Conservation (phyloP, 2,113 vertebrate species). For the Vicugna pacos region DNA sequence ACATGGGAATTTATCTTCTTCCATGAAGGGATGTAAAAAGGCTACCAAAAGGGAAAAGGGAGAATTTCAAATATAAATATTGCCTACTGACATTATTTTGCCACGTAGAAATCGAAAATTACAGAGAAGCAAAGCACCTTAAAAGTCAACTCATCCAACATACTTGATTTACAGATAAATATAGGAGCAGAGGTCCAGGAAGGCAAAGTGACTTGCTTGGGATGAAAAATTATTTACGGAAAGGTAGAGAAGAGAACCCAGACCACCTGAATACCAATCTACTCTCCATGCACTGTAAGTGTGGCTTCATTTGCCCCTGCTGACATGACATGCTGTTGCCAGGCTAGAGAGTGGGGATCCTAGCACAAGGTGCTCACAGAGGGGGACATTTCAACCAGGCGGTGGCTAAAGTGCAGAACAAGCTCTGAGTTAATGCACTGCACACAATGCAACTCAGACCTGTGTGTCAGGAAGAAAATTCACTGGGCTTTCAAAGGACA, state of each 20-base stretch:
- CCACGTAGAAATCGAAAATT: slow-evolving; percentile 5
- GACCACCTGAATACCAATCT: background rate
- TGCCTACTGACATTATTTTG: background rate
- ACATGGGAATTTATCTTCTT: background rate
- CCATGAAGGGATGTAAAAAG: background rate
- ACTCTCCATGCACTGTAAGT: background rate
- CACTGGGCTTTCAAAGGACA: background rate
- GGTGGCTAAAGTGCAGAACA: background rate
- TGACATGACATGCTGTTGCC: background rate
- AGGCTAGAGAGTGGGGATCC: background rate
- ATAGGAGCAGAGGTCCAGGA: background rate
- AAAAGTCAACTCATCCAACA: background rate
- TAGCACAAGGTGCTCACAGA: background rate
- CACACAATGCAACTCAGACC: background rate
- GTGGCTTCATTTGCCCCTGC: background rate
- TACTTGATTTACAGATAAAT: background rate
- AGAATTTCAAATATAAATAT: slow-evolving; percentile 4
- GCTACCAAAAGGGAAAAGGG: background rate
- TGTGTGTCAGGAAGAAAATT: background rate
- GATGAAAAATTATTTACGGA: background rate
- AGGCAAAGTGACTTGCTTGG: background rate
- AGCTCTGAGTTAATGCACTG: background rate
- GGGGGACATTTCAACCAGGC: background rate
- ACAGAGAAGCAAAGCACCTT: background rate
- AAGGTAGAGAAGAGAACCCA: background rate